phyloP scores from a whole-genome alignment of 2,888 invertebrate genomes.

The Calameuta pallipes region DNA sequence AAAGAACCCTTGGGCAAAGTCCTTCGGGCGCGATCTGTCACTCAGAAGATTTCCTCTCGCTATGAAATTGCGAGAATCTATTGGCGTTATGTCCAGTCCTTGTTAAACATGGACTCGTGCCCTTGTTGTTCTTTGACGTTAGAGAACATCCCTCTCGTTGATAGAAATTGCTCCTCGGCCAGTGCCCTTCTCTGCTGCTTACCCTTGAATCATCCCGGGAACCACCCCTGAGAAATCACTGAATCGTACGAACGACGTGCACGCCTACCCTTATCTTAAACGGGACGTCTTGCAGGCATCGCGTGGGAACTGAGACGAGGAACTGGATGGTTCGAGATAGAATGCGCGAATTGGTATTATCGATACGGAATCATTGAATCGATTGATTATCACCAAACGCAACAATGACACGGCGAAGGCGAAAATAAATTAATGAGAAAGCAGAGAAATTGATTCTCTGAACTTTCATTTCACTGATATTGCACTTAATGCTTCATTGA shows the following conservation, averaged over 20 bases:
- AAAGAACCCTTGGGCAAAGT: neutral
- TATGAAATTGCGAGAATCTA: neutral
- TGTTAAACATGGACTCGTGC: neutral
- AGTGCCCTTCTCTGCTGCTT: neutral
- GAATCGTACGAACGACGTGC: neutral
- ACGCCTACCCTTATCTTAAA: neutral
- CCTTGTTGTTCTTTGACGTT: neutral
- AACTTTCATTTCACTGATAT: neutral
- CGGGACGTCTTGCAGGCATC: neutral
- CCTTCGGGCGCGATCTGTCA: neutral
- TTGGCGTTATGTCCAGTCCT: neutral
- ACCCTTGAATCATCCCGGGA: neutral
- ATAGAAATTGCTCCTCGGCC: neutral
- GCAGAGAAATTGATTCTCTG: neutral
- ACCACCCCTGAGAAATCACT: neutral
- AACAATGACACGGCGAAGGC: neutral
- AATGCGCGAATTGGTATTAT: neutral
- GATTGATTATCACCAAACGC: neutral
- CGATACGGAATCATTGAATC: neutral
- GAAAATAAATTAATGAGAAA: neutral
- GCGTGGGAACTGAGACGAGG: neutral
- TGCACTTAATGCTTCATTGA: neutral
- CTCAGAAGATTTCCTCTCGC: neutral
- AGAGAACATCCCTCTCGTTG: neutral
- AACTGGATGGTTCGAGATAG: neutral